Evolutionary conservation across 1,140 invertebrate species (phyloP).

Genomic region (Ylistrum balloti): DNA sequence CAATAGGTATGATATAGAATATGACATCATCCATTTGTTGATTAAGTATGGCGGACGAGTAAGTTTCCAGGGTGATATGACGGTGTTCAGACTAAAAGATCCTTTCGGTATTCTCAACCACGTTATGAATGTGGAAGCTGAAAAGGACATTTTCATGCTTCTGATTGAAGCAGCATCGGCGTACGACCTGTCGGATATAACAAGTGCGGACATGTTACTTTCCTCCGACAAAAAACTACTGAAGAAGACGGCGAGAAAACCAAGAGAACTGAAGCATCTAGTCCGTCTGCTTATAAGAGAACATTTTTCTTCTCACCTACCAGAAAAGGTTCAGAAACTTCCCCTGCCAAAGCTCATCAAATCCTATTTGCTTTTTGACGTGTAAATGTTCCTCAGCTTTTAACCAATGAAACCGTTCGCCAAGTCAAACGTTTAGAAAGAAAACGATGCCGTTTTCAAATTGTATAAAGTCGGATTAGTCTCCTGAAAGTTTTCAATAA

Average conservation of each 20-base stretch:
- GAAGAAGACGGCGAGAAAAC: slow-evolving; percentile 57
- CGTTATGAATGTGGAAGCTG: slow-evolving; percentile 57
- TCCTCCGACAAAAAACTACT: slow-evolving; percentile 59
- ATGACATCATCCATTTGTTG: slow-evolving; percentile 88
- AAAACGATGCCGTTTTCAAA: no score
- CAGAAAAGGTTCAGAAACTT: slow-evolving; percentile 63
- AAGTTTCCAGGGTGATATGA: slow-evolving; percentile 64
- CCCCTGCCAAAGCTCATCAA: slow-evolving; percentile 73
- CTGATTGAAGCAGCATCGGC: slow-evolving; percentile 61
- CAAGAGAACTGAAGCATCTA: slow-evolving; percentile 68
- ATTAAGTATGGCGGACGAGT: slow-evolving; percentile 89
- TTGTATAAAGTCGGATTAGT: no score
- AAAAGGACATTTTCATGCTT: slow-evolving; percentile 66
- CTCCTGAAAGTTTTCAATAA: no score
- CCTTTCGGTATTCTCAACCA: slow-evolving; percentile 75
- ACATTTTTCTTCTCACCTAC: slow-evolving; percentile 55
- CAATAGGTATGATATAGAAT: slow-evolving; percentile 86
- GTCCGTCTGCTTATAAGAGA: slow-evolving; percentile 62
- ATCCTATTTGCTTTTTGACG: slow-evolving; percentile 72
- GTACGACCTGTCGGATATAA: slow-evolving; percentile 68
- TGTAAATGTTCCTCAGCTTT: neutral
- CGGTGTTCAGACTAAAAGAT: slow-evolving; percentile 61
- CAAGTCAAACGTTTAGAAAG: no score
- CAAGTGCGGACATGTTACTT: slow-evolving; percentile 52
- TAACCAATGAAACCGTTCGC: no score